These are phyloP conservation scores for Beris chalybata DNA, from an alignment of 2,888 invertebrate genomes.

Conservation along the genomic window DNA sequence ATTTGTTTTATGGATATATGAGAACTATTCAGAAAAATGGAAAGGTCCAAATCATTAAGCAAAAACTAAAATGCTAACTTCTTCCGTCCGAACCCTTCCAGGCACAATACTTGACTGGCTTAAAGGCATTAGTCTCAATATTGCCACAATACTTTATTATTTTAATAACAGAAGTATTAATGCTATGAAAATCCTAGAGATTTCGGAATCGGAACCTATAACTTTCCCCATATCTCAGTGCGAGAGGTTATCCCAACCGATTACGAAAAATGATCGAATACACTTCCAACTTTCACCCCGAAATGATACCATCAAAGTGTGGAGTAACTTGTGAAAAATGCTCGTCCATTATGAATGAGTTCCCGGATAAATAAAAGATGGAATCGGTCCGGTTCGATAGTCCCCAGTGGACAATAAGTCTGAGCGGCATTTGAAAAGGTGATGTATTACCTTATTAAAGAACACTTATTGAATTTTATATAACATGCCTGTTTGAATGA, in stretches of 20 bases:
- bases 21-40: no score
- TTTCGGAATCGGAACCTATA: not conserved
- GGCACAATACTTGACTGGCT: no score
- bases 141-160: no score
- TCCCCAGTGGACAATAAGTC: constrained; percentile 38
- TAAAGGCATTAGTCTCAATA: no score
- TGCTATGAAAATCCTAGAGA: no score
- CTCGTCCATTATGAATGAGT: constrained; percentile 38
- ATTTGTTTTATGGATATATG: no score
- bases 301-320: constrained; percentile 28
- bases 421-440: constrained; percentile 34
- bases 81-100: no score
- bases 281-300: not conserved
- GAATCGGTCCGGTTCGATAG: constrained; percentile 30
- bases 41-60: no score
- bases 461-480: constrained; percentile 39
- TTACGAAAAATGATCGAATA: constrained; percentile 17
- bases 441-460: constrained; percentile 40
- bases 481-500: constrained; percentile 34
- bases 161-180: no score
- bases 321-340: constrained; percentile 35
- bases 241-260: constrained; percentile 29
- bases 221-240: constrained; percentile 20
- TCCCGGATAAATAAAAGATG: constrained; percentile 37
- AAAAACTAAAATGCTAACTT: no score